Conservation (phyloP, 30 jellyfish, hydroid and myxozoan species). For the Mastigias papua region DNA sequence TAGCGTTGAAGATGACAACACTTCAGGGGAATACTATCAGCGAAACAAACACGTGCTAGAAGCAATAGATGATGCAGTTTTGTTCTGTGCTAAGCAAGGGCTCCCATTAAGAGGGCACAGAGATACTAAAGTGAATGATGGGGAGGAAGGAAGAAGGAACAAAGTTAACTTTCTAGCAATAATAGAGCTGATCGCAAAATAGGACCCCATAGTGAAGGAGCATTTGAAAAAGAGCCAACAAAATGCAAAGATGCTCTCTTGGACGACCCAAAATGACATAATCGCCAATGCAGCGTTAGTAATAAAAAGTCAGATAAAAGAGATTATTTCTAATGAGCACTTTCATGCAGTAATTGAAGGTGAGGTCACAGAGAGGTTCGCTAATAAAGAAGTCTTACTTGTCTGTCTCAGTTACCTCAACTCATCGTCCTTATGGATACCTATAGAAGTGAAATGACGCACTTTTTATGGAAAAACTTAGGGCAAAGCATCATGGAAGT, state of each 20-base stretch:
- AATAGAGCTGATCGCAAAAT: constrained; percentile 57
- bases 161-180: constrained; percentile 64
- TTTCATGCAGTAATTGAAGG: no score
- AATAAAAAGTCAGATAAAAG: constrained; percentile 45
- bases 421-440: constrained; percentile 33
- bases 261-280: no score
- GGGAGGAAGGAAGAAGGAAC: constrained; percentile 42
- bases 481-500: constrained; percentile 44
- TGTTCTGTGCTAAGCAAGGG: constrained; percentile 69
- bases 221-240: constrained; percentile 58
- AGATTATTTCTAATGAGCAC: constrained; percentile 31
- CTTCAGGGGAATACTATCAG: constrained; percentile 49
- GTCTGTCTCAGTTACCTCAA: constrained; percentile 58
- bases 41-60: constrained; percentile 51
- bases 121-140: constrained; percentile 63
- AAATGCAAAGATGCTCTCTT: constrained; percentile 64
- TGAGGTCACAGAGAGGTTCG: no score
- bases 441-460: constrained; percentile 56
- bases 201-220: constrained; percentile 54
- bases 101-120: no score
- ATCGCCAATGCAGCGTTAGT: constrained; percentile 59
- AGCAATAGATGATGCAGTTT: constrained; percentile 58
- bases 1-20: constrained; percentile 54
- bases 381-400: constrained; percentile 58
- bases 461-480: constrained; percentile 51